Base-by-base conservation (phyloP, 2,888 invertebrate genomes). In the Microctonus brassicae region DNA sequence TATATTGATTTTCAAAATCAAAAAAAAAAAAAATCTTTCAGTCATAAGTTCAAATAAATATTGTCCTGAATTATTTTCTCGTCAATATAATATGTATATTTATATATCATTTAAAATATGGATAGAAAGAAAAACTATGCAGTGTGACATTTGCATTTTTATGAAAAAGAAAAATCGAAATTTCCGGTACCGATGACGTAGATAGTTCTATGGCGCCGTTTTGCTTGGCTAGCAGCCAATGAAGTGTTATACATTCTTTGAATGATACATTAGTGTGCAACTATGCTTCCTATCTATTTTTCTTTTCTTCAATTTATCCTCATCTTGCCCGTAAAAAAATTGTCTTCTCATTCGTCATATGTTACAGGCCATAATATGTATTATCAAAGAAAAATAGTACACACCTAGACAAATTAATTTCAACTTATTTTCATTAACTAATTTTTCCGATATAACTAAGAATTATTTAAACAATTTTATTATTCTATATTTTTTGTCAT, bases 151-250 rank as follows among this genome's bases (percentile, higher is more conserved):
- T 47, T 17, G 47, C 17, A 47, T 47, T 47, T 47, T n/a, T 7
- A 47, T 17, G 17, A 4, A 20, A 17, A n/a, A 20, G 17, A 47
- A 42, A 47, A 47, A 29, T 9, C 29, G 20, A 63, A 34, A 39
- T 26, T 68, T 64, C 33, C 66, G 67, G 17, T 11, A 60, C 33
- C 20, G 62, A 26, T 63, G 68, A 66, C 69, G 67, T 57, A 68
- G 64, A 60, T 58, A 63, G 70, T 72, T 68, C 42, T 57, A 69
- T 57, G 75, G 75, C 74, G 75, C 73, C 73, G 73, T 71, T 74
- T 73, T 70, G 71, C 70, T 75, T 76, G 76, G 76, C 73, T 72
- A 70, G 57, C 20, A 53, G 75, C 76, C 76, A 76, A 71, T 71
- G 22, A 65, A 73, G 70, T 20, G 17, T 17, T 72, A 72, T 70